phyloP scores from a whole-genome alignment of 2,113 vertebrate species.

The Haplochromis burtoni region DNA sequence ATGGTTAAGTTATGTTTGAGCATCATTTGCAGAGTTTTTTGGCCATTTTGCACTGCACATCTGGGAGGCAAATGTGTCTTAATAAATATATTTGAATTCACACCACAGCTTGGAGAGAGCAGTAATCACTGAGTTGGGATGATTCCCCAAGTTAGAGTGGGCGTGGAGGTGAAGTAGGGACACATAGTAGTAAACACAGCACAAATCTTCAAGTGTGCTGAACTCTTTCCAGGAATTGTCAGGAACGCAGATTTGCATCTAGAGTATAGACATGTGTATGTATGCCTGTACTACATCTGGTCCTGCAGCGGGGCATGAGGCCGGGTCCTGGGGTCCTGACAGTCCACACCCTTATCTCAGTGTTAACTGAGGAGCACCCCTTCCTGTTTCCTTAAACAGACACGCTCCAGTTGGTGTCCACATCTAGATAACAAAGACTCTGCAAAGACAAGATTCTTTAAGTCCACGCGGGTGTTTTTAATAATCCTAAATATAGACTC shows the following conservation, averaged over 20 bases:
- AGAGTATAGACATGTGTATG: background rate
- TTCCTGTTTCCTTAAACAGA: constrained; percentile 70
- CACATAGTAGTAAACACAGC: background rate
- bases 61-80: background rate
- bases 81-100: background rate
- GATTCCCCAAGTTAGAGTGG: constrained; percentile 25
- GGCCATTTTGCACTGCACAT: background rate
- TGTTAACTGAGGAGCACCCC: constrained; percentile 53
- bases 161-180: constrained; percentile 45
- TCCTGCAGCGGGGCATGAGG: constrained; percentile 33
- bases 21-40: background rate
- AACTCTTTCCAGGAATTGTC: background rate
- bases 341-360: constrained; percentile 57
- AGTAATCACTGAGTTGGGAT: background rate
- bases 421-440: constrained; percentile 17
- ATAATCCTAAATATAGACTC: background rate
- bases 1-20: background rate
- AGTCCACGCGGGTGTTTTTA: background rate
- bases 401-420: constrained; percentile 45
- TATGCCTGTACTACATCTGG: constrained; percentile 39
- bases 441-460: background rate
- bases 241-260: constrained; percentile 13
- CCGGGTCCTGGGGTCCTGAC: constrained; percentile 32
- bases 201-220: background rate
- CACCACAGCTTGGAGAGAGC: background rate